These are phyloP conservation scores for Procambarus clarkii DNA, from an alignment of 1,140 invertebrate genomes.

Conservation along the genomic window DNA sequence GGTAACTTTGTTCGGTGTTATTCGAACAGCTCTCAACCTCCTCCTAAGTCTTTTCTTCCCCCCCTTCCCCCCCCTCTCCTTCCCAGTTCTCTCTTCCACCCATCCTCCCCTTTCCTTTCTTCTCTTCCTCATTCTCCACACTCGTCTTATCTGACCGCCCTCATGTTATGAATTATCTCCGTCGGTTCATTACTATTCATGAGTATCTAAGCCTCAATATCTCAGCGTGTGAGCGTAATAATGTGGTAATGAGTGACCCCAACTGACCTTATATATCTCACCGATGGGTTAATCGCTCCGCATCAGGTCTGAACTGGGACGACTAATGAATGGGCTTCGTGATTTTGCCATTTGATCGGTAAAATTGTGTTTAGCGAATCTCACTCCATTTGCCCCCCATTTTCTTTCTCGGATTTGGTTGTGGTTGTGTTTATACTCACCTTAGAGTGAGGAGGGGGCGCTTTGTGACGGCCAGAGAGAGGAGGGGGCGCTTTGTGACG, in stretches of 20 bases:
- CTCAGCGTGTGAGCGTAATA: conserved; percentile 24
- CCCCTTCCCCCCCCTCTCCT: neutral
- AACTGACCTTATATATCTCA: conserved; percentile 22
- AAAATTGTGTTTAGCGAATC: too few species aligned
- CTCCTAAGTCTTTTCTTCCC: too few species aligned
- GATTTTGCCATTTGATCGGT: neutral
- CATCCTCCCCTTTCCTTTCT: neutral
- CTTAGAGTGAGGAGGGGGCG: too few species aligned
- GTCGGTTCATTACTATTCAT: conserved; percentile 14
- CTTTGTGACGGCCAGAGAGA: too few species aligned
- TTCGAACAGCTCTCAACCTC: too few species aligned
- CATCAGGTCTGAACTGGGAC: neutral
- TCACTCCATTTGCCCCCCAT: too few species aligned
- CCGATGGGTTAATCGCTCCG: conserved; percentile 19
- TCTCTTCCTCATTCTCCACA: neutral
- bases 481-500: too few species aligned
- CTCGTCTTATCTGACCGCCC: neutral
- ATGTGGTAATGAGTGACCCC: conserved; percentile 14
- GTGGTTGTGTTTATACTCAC: too few species aligned
- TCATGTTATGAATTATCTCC: conserved; percentile 12
- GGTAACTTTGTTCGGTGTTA: too few species aligned
- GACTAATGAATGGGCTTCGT: conserved; percentile 3
- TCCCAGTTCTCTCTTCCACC: neutral
- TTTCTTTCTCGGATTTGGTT: too few species aligned
- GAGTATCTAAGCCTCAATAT: neutral